phyloP scores from a whole-genome alignment of 2,797 vertebrate genomes.

The Sciaenops ocellatus region DNA sequence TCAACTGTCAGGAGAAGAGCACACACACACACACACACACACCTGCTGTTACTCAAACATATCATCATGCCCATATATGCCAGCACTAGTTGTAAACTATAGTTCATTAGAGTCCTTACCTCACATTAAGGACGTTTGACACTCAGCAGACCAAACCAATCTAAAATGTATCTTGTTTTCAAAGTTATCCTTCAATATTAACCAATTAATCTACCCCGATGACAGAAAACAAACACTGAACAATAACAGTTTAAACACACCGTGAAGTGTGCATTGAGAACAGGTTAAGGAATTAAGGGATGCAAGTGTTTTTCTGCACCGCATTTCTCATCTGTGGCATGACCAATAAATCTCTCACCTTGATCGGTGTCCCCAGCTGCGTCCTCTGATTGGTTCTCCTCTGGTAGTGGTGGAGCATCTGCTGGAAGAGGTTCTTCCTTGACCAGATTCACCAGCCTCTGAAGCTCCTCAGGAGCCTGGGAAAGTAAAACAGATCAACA shows the following conservation, averaged over 20 bases:
- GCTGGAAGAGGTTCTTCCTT: slow-evolving; percentile 76
- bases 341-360: slow-evolving; percentile 57
- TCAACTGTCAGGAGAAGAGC: slow-evolving; percentile 40
- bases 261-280: neutral
- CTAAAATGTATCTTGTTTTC: neutral
- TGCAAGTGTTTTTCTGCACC: no score
- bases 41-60: slow-evolving; percentile 26
- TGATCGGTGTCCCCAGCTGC: slow-evolving; percentile 43
- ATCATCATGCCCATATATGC: slow-evolving; percentile 8
- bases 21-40: neutral
- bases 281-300: neutral
- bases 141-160: neutral
- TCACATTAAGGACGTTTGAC: neutral
- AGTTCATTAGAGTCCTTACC: neutral
- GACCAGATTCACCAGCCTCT: slow-evolving; percentile 78
- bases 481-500: slow-evolving; percentile 6
- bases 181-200: neutral
- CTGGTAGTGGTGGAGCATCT: slow-evolving; percentile 77
- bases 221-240: neutral
- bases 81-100: neutral
- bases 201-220: neutral
- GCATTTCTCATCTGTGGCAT: neutral
- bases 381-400: slow-evolving; percentile 46
- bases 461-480: slow-evolving; percentile 80
- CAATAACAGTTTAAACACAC: neutral